Evolutionary conservation across 2,113 vertebrate genomes (phyloP), one percentile per base, ranked within the genome.

Genomic region (Conger conger): DNA sequence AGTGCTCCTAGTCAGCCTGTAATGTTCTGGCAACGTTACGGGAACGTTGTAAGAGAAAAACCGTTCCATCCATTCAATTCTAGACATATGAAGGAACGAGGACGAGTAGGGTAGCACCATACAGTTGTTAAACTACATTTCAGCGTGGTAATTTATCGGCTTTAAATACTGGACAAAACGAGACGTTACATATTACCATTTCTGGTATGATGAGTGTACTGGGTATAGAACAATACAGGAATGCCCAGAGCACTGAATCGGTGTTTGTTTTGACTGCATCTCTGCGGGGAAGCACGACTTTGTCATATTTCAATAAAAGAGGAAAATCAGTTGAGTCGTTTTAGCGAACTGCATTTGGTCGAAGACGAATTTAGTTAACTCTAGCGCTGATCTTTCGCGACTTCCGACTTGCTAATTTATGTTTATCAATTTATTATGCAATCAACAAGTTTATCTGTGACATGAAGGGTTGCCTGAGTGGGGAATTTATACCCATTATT

Each of bases 211-310:
- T 30, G 79, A 84, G 16, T 76, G 54, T 60, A 80, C 27, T 18
- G 18, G 36, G 40, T 18, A 79, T 79, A 79, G 57, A 20, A 76
- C 27, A 76, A 45, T 50, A 73, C 81, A 68, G 76, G 81, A 81
- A 86, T 86, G 73, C 73, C 76, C 83, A 85, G 77, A 35, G 81
- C 79, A 38, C 83, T 77, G 73, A 37, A 35, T 77, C 81, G 73
- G 93, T 89, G 90, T 96, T 96, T 96, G 95, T 92, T 97, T 96
- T 96, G 95, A 96, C 96, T 96, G 94, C 95, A 94, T 94, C 94
- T 91, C 89, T 91, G 88, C 91, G 94, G 92, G 88, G 85, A 87
- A 91, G 73, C 81, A 38, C 30, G 89, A 90, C 86, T 93, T 93
- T 68, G 84, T 86, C 76, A 84, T 86, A 83, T 85, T 76, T 17